These are phyloP conservation scores for Ophiothrix spiculata DNA, from an alignment of 35 echinoderm and acorn worm species.

Conservation along the genomic window DNA sequence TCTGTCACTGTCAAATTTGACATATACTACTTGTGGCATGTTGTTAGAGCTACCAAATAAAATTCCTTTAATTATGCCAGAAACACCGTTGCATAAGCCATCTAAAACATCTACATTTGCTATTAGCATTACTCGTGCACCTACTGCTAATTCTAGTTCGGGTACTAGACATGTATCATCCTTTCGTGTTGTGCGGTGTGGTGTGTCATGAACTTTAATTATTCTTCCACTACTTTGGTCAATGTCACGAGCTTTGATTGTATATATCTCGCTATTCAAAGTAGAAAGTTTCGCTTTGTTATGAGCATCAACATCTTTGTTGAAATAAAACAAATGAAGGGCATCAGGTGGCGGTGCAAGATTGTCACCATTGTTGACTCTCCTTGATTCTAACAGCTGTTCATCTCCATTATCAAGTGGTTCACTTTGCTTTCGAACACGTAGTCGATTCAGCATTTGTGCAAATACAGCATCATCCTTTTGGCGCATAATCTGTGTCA, in stretches of 20 bases:
- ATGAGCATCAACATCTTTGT: slow-evolving; percentile 44
- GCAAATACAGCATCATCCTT: slow-evolving; percentile 42
- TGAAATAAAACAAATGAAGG: slow-evolving; percentile 39
- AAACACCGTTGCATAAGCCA: slow-evolving; percentile 60
- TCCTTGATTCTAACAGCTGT: neutral
- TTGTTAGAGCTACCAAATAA: slow-evolving; percentile 2
- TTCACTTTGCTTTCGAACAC: neutral
- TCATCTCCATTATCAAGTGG: neutral
- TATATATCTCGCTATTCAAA: neutral
- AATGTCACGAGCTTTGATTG: neutral
- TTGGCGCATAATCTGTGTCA: slow-evolving; percentile 51
- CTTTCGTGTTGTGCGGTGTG: neutral
- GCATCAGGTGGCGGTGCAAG: neutral
- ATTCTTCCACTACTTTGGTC: neutral
- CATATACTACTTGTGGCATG: slow-evolving; percentile 32
- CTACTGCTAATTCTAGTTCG: slow-evolving; percentile 18
- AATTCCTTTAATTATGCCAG: slow-evolving; percentile 29
- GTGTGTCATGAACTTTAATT: neutral
- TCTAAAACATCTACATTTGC: slow-evolving; percentile 73
- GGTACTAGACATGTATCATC: neutral
- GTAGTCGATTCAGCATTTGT: slow-evolving; percentile 30
- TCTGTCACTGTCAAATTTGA: slow-evolving; percentile 46
- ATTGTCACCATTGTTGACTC: neutral
- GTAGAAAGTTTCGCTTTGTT: neutral
- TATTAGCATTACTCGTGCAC: slow-evolving; percentile 59